Base-by-base conservation (phyloP, 2,113 vertebrate species). In the Sitta europaea region DNA sequence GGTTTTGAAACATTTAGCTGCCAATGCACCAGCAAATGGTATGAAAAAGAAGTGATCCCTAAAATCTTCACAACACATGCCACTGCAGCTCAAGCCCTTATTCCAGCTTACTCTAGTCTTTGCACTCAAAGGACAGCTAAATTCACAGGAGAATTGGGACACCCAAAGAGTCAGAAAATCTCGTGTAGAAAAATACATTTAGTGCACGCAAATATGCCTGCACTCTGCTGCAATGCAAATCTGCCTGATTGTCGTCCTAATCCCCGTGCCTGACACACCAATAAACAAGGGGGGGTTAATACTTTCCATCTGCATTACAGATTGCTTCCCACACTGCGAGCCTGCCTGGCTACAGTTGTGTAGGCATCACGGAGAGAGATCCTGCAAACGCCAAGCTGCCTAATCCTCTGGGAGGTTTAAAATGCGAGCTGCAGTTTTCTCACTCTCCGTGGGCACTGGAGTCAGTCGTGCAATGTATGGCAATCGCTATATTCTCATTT, bases 281-380 rank as follows among this genome's bases (percentile, higher is more conserved):
- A 90, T 92, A 74, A 95, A 77, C 88, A 48, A 55, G 88, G 51
- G 81, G 31, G 91, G 31, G 9, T 71, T 93, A 94, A 93, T 90
- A 14, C 88, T 74, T 80, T 57, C 96, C 96, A 96, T 94, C 94
- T 97, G 96, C 1, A 23, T 55, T 71, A 35, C 92, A 88, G 79
- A 80, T 45, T 61, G 88, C 95, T 95, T 96, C 96, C 96, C 96
- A 96, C 96, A 93, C 96, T 92, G 80, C 0, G 9, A 73, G 92
- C 87, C 80, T 42, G 93, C 93, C 48, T 85, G 73, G 9, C 50
- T 92, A 57, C 88, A 92, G 77, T 72, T 68, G 43, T 83, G 82
- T 38, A 80, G 90, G 94, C 93, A 94, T 51, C 22, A 1, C 0
- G 13, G 86, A 42, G 91, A 81, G 29, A 51, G 22, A 87, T 59